Conservation (phyloP, 2,113 vertebrate genomes). For the Thamnophis sirtalis region DNA sequence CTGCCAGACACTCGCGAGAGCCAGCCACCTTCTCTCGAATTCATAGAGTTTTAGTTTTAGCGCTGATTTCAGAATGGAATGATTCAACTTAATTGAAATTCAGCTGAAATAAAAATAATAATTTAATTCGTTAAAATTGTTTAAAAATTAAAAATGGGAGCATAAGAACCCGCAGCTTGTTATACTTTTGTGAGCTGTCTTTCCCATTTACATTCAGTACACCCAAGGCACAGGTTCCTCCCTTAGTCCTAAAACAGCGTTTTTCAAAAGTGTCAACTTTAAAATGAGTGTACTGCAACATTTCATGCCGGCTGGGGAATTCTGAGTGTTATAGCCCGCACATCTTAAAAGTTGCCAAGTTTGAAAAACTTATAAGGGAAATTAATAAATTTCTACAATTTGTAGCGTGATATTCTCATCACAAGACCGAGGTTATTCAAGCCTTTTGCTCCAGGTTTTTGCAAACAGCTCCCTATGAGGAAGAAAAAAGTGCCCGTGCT, state of each 20-base stretch:
- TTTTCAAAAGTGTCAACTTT: not conserved
- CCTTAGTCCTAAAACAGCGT: not conserved
- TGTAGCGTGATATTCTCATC: no score
- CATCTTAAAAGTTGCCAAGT: not conserved
- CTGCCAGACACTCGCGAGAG: not conserved
- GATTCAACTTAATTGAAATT: not conserved
- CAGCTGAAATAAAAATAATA: not conserved
- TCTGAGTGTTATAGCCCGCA: not conserved
- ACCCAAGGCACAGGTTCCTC: not conserved
- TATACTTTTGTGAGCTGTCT: not conserved
- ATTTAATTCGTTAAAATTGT: not conserved
- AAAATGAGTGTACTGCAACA: not conserved
- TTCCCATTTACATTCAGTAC: not conserved
- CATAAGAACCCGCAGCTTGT: not conserved
- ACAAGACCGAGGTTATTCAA: not conserved
- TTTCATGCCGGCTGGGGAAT: not conserved
- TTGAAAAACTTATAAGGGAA: not conserved
- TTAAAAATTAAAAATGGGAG: not conserved
- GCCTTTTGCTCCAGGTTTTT: not conserved
- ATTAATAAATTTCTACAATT: not conserved
- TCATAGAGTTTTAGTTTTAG: not conserved
- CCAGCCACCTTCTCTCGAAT: not conserved
- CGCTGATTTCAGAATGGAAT: not conserved
- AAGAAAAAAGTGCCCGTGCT: not conserved
- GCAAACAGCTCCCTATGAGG: not conserved